phyloP scores from a whole-genome alignment of 2,888 invertebrate genomes.

The Busseola fusca region DNA sequence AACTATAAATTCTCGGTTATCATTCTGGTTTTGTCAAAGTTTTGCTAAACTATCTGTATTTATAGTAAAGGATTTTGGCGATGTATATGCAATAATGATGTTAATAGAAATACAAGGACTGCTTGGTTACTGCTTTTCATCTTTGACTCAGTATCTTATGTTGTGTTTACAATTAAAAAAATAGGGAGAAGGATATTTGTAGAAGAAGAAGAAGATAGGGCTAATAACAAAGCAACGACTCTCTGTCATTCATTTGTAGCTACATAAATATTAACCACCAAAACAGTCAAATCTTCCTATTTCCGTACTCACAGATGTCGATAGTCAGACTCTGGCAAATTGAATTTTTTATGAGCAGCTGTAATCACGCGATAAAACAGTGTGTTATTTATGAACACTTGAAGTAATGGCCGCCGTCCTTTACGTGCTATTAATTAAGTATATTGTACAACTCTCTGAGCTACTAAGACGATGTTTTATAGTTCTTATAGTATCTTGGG shows the following conservation, averaged over 20 bases:
- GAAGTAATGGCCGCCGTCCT: slow-evolving; percentile 59
- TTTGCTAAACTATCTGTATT: background rate
- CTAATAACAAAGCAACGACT: background rate
- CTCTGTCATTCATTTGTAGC: background rate
- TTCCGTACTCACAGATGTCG: slow-evolving; percentile 45
- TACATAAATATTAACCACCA: background rate
- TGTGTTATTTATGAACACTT: slow-evolving; percentile 68
- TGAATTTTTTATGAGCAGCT: slow-evolving; percentile 72
- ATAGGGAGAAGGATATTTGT: background rate
- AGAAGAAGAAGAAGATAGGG: background rate
- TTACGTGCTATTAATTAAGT: slow-evolving; percentile 61
- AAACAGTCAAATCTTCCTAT: background rate
- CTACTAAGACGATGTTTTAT: slow-evolving; percentile 45
- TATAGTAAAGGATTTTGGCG: background rate
- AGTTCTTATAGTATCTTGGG: slow-evolving; percentile 25
- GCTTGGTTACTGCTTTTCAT: background rate
- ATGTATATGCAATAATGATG: too few relatives aligned
- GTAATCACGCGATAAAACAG: slow-evolving; percentile 70
- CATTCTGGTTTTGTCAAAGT: background rate
- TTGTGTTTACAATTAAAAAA: background rate
- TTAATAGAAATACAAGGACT: background rate
- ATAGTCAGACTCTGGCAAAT: slow-evolving; percentile 60
- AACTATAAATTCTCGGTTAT: background rate
- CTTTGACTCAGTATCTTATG: background rate
- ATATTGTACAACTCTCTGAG: slow-evolving; percentile 28